phyloP scores from a whole-genome alignment of 2,888 invertebrate genomes.

The Lottia gigantea region DNA sequence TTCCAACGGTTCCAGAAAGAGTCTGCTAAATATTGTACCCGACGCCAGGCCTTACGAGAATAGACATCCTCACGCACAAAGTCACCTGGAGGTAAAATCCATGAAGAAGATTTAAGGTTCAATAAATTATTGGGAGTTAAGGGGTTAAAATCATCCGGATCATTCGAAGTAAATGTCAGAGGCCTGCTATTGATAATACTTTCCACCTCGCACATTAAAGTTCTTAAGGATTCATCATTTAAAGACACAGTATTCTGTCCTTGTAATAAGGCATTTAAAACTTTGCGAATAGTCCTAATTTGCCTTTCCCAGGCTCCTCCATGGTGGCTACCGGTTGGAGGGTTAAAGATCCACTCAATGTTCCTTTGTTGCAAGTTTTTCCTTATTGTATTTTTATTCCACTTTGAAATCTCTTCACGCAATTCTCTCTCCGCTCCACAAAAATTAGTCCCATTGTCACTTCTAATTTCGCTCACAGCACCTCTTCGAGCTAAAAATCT shows the following conservation, averaged over 20 bases:
- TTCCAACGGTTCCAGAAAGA: too few species aligned
- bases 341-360: conserved; percentile 18
- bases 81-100: too few species aligned
- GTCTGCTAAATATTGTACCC: too few species aligned
- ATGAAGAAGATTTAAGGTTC: too few species aligned
- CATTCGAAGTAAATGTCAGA: background rate
- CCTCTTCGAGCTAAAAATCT: too few species aligned
- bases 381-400: conserved; percentile 22
- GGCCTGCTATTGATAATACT: conserved; percentile 4
- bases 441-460: too few species aligned
- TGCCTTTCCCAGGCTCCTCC: conserved; percentile 22
- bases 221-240: background rate
- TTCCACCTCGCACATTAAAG: conserved; percentile 9
- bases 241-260: background rate
- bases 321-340: conserved; percentile 19
- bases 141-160: conserved; percentile 8
- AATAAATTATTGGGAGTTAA: conserved; percentile 19
- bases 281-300: conserved; percentile 1
- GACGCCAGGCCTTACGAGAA: too few species aligned
- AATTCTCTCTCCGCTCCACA: too few species aligned
- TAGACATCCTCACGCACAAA: too few species aligned
- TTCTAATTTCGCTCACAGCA: too few species aligned
- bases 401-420: too few species aligned
- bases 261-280: background rate
- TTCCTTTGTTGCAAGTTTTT: background rate